These are phyloP conservation scores for Ecliptopera silaceata DNA, from an alignment of 2,888 invertebrate species.

Conservation along the genomic window DNA sequence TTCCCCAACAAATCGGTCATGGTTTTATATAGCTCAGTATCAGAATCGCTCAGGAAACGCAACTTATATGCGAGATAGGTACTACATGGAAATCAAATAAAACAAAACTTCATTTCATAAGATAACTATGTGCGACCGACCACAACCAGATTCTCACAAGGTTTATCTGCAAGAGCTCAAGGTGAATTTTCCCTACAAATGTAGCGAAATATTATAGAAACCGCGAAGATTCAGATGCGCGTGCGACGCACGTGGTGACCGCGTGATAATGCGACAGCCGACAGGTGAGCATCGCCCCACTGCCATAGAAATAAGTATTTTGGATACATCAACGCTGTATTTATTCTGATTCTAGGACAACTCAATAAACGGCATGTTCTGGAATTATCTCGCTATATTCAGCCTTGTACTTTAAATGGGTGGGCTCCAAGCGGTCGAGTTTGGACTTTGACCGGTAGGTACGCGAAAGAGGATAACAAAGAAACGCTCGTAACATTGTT, in stretches of 20 bases:
- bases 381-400: background rate
- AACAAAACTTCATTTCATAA: too few species aligned
- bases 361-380: background rate
- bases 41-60: slow-evolving; percentile 53
- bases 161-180: background rate
- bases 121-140: slow-evolving; percentile 25
- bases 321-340: slow-evolving; percentile 17
- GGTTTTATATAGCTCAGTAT: slow-evolving; percentile 55
- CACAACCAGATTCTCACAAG: slow-evolving; percentile 13
- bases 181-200: background rate
- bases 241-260: slow-evolving; percentile 61
- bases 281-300: slow-evolving; percentile 54
- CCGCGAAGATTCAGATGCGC: slow-evolving; percentile 40
- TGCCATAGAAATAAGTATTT: slow-evolving; percentile 33
- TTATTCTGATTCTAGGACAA: slow-evolving; percentile 8
- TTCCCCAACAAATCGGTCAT: slow-evolving; percentile 46
- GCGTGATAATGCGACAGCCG: slow-evolving; percentile 59
- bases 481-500: slow-evolving; percentile 1
- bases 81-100: slow-evolving; percentile 40
- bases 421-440: slow-evolving; percentile 4
- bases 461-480: slow-evolving; percentile 7
- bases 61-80: slow-evolving; percentile 42
- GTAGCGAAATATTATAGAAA: slow-evolving; percentile 29
- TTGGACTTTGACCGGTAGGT: slow-evolving; percentile 6
- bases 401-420: slow-evolving; percentile 13